phyloP scores from a whole-genome alignment of 2,888 invertebrate species.

The Cabera pusaria region DNA sequence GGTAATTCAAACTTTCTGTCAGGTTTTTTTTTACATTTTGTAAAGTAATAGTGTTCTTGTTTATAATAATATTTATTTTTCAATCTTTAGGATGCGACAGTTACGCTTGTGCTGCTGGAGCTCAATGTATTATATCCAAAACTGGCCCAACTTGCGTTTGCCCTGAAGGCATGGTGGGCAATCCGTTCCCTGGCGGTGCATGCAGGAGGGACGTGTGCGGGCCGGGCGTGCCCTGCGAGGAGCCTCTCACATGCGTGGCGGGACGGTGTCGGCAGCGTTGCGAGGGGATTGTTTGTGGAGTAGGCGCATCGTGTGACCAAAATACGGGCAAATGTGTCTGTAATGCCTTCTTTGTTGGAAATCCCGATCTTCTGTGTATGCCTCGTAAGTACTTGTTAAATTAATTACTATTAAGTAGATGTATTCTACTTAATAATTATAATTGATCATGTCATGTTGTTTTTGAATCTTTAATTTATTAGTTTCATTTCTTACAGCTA shows the following conservation, averaged over 20 bases:
- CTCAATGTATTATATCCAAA: constrained; percentile 92
- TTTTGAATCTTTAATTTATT: too few relatives aligned
- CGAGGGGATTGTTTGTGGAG: constrained; percentile 93
- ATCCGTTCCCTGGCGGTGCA: constrained; percentile 95
- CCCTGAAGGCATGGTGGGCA: constrained; percentile 92
- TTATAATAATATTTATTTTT: neutral
- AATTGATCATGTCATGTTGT: too few relatives aligned
- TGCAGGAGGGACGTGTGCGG: constrained; percentile 93
- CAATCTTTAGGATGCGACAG: constrained; percentile 86
- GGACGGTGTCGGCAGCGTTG: constrained; percentile 95
- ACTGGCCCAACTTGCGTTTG: constrained; percentile 95
- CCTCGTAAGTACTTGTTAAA: constrained; percentile 94
- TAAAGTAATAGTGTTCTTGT: too few relatives aligned
- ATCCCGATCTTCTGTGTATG: constrained; percentile 94
- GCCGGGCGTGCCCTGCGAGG: constrained; percentile 88
- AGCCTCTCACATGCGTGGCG: constrained; percentile 91
- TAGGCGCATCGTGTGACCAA: constrained; percentile 93
- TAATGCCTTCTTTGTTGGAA: constrained; percentile 93
- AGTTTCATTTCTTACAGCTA: constrained; percentile 79
- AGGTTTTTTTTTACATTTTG: too few relatives aligned
- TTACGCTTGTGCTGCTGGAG: constrained; percentile 91
- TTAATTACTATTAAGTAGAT: too few relatives aligned
- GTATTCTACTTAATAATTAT: too few relatives aligned
- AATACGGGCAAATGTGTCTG: constrained; percentile 93
- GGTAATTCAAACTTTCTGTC: constrained; percentile 76